Percentiles rank a stretch among this genome's conserved stretches.
Conservation (phyloP, 2,888 invertebrate species). For the Artemia sinica region DNA sequence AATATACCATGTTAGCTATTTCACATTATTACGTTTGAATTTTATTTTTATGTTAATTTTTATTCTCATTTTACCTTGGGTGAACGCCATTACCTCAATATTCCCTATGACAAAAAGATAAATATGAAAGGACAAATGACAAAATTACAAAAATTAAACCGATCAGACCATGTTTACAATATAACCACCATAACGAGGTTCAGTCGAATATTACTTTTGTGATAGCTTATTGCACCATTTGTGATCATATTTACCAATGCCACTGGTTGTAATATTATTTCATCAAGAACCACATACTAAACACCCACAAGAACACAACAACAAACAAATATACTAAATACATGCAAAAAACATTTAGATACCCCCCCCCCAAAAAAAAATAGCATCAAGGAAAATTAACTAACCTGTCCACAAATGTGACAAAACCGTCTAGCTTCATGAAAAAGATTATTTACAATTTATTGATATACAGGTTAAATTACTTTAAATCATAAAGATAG, state of each 20-base stretch:
- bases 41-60: too few species aligned
- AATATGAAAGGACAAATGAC: not conserved
- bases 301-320: not conserved
- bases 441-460: too few species aligned
- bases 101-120: not conserved
- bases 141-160: not conserved
- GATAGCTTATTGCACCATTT: not conserved
- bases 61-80: too few species aligned
- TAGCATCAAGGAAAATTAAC: too few species aligned
- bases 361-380: too few species aligned
- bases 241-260: not conserved
- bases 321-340: not conserved
- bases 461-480: too few species aligned
- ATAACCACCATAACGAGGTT: not conserved
- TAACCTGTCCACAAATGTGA: too few species aligned
- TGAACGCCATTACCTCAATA: too few species aligned
- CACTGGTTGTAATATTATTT: not conserved
- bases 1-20: too few species aligned
- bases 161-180: not conserved
- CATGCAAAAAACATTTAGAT: conserved; percentile 18
- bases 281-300: not conserved
- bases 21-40: too few species aligned
- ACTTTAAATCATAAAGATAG: too few species aligned
- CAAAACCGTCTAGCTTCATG: too few species aligned
- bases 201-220: not conserved